Percentiles rank a stretch among this genome's conserved stretches.
Evolutionary conservation across 1,140 invertebrate genomes (phyloP).

Genomic region (Drosophila santomea): DNA sequence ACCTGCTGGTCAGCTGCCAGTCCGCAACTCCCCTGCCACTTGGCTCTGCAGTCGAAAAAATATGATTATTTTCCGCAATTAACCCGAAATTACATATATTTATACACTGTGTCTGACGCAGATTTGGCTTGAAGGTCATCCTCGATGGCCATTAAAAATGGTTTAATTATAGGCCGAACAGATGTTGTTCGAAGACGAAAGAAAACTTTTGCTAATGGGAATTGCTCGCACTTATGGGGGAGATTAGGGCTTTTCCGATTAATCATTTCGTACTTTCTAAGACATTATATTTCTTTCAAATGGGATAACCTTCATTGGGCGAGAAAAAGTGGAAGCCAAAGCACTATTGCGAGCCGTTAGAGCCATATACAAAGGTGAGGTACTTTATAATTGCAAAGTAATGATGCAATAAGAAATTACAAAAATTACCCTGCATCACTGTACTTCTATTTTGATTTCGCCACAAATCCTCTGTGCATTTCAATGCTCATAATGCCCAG

Average conservation of each 20-base stretch:
- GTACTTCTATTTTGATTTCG: too few species aligned
- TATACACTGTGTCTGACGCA: slow-evolving; percentile 56
- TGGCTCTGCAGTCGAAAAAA: slow-evolving; percentile 46
- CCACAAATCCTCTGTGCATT: background rate
- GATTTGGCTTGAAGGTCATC: slow-evolving; percentile 62
- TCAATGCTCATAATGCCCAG: background rate
- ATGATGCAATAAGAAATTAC: too few species aligned
- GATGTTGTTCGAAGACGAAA: slow-evolving; percentile 42
- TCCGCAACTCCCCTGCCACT: slow-evolving; percentile 4
- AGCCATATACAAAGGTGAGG: too few species aligned
- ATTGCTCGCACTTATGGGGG: background rate
- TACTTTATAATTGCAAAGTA: too few species aligned
- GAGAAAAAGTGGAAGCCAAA: too few species aligned
- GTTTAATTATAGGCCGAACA: slow-evolving; percentile 47
- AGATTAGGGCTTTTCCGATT: background rate
- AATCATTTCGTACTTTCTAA: background rate
- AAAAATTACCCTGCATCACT: too few species aligned
- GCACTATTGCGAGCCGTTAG: too few species aligned
- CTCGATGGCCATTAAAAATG: slow-evolving; percentile 48
- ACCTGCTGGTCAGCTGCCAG: slow-evolving; percentile 35
- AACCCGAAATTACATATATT: slow-evolving; percentile 72
- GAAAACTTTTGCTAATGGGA: slow-evolving; percentile 41
- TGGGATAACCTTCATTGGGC: too few species aligned
- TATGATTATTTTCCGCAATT: slow-evolving; percentile 75
- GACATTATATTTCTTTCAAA: slow-evolving; percentile 5